Percentiles rank a stretch among this genome's conserved stretches.
These are phyloP conservation scores for Eurosta solidaginis DNA, from an alignment of 1,140 invertebrate species.

Conservation along the genomic window DNA sequence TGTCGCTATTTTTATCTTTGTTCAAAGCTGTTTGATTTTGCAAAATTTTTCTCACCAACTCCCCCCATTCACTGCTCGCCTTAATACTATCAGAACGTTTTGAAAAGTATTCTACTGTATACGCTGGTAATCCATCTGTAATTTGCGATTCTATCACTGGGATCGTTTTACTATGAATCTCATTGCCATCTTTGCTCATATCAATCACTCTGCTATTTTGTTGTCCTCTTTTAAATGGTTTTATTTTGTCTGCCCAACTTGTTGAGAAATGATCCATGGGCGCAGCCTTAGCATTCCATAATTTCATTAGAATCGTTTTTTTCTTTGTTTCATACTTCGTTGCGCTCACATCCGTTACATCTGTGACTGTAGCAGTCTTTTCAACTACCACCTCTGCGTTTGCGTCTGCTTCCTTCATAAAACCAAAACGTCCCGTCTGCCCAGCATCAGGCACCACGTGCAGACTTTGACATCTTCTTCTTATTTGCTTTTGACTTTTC, in stretches of 20 bases:
- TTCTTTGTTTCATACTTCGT: conserved; percentile 31
- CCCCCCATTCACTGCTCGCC: not conserved
- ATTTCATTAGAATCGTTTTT: conserved; percentile 60
- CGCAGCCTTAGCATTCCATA: conserved; percentile 56
- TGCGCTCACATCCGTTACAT: not conserved
- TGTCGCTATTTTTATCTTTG: not conserved
- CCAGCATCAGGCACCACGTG: not conserved
- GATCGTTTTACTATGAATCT: not conserved
- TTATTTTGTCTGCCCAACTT: not conserved
- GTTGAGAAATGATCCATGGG: conserved; percentile 57
- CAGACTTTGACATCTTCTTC: not conserved
- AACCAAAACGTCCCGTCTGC: not conserved
- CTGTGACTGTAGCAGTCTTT: not conserved
- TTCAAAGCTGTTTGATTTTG: not conserved
- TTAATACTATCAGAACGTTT: not conserved
- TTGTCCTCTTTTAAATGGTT: conserved; percentile 40
- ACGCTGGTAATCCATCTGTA: not conserved
- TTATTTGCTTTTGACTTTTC: conserved; percentile 1
- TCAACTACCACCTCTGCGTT: not conserved
- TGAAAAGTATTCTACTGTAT: not conserved
- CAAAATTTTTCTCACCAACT: not conserved
- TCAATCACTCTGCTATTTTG: not conserved
- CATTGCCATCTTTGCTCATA: not conserved
- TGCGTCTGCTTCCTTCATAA: not conserved
- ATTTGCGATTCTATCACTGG: not conserved